Evolutionary conservation across 2,888 invertebrate genomes (phyloP).

Genomic region (Ochropacha duplaris): DNA sequence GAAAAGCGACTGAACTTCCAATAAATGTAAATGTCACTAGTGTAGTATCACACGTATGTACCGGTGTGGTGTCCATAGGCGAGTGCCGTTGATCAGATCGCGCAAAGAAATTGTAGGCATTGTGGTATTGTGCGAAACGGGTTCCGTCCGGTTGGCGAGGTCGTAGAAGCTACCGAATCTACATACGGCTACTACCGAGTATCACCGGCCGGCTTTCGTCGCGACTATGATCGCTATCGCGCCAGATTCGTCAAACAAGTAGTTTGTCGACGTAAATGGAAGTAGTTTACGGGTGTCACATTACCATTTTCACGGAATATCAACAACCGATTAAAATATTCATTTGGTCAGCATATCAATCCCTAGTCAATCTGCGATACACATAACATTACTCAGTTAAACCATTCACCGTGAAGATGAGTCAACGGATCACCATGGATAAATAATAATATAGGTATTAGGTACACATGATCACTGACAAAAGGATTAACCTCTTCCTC

Average conservation of each 20-base stretch:
- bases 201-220: conserved; percentile 55
- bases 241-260: conserved; percentile 51
- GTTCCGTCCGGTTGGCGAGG: conserved; percentile 57
- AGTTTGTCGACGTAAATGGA: conserved; percentile 52
- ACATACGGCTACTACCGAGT: conserved; percentile 48
- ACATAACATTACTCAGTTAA: neutral
- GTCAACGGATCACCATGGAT: neutral
- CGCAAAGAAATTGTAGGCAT: conserved; percentile 69
- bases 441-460: too few relatives aligned
- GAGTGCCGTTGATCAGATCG: conserved; percentile 60
- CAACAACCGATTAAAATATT: conserved; percentile 62
- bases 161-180: conserved; percentile 62
- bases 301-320: conserved; percentile 62
- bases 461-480: neutral
- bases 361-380: conserved; percentile 20
- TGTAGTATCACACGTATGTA: conserved; percentile 61
- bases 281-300: conserved; percentile 53
- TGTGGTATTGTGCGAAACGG: conserved; percentile 70
- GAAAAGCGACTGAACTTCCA: conserved; percentile 61
- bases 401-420: neutral
- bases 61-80: conserved; percentile 67
- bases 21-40: conserved; percentile 72
- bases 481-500: neutral
- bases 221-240: conserved; percentile 46
- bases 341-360: conserved; percentile 43